Percentiles rank a stretch among this genome's conserved stretches.
phyloP scores from a whole-genome alignment of 2,888 invertebrate genomes.

The Philaethria dido region DNA sequence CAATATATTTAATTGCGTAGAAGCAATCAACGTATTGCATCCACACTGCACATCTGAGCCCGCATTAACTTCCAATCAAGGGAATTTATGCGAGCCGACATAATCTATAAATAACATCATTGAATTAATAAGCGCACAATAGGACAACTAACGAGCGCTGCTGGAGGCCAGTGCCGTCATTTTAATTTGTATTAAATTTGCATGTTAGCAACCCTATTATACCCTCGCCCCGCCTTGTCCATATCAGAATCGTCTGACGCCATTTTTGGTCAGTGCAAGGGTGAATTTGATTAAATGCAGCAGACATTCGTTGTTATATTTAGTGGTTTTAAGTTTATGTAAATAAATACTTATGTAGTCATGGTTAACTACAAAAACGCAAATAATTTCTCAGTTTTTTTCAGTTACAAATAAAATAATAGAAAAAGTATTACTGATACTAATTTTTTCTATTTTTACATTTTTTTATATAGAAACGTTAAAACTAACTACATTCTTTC shows the following conservation, averaged over 20 bases:
- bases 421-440: too few species aligned
- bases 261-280: conserved; percentile 55
- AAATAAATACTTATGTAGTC: not conserved
- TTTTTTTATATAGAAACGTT: too few species aligned
- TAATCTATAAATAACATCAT: conserved; percentile 73
- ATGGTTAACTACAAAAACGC: not conserved
- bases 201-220: conserved; percentile 73
- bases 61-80: conserved; percentile 81
- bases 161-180: conserved; percentile 66
- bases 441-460: too few species aligned
- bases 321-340: not conserved
- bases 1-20: conserved; percentile 45
- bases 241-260: conserved; percentile 57
- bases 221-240: conserved; percentile 55
- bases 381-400: not conserved
- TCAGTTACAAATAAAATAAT: too few species aligned
- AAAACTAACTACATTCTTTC: not conserved
- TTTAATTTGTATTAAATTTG: conserved; percentile 74
- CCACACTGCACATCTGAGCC: conserved; percentile 51
- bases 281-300: conserved; percentile 37
- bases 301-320: conserved; percentile 13
- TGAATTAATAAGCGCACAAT: conserved; percentile 80
- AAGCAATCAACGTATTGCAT: conserved; percentile 46
- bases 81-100: conserved; percentile 69
- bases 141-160: conserved; percentile 68